Evolutionary conservation across 2,888 invertebrate genomes (phyloP), one percentile per base, ranked within the genome.

Genomic region (Rhagium mordax): DNA sequence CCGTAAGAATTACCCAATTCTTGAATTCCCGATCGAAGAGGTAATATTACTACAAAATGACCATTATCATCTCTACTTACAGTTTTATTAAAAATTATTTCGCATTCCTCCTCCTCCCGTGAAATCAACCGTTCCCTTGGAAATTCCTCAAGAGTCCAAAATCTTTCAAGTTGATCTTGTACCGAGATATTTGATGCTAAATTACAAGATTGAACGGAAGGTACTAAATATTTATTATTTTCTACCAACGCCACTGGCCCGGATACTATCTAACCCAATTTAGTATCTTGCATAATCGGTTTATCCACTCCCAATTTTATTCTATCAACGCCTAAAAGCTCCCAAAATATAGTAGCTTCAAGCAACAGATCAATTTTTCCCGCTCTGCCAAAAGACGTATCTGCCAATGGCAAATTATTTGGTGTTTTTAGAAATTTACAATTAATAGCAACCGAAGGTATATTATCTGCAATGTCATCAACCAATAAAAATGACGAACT

Each of bases 21-120:
- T 8, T 24, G 3, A 8, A 55, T 13, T 16, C 69, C 69, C 10
- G 57, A 47, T 4, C 53, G 48, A 18, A 67, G 24, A 8, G 71
- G 71, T 3, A 71, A 15, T 15, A 4, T 66, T n/a, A 71, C 71
- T 10, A 67, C 21, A 57, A 66, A 71, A 24, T 70, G 18, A 20
- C 70, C 70, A 16, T 33, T 33, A 5, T 33, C 29, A 33, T 24
- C 18, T 15, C 59, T 21, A 3, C 3, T 47, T 48, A 33, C 60
- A 18, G 27, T 24, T 24, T 24, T 3, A 24, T 69, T 18, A 16
- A 64, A 64, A 10, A 27, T 47, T 20, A 24, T 24, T 16, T 66
- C 55, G 7, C 66, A 66, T 55, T 55, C 55, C 6, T 15, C 29
- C 13, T 66, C 66, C n/a, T 66, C 66, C 29, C n/a, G 53, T 16